Percentiles rank a stretch among this genome's conserved stretches.
These are phyloP conservation scores for Rhodophaea formosa DNA, from an alignment of 2,888 invertebrate species.

Conservation along the genomic window DNA sequence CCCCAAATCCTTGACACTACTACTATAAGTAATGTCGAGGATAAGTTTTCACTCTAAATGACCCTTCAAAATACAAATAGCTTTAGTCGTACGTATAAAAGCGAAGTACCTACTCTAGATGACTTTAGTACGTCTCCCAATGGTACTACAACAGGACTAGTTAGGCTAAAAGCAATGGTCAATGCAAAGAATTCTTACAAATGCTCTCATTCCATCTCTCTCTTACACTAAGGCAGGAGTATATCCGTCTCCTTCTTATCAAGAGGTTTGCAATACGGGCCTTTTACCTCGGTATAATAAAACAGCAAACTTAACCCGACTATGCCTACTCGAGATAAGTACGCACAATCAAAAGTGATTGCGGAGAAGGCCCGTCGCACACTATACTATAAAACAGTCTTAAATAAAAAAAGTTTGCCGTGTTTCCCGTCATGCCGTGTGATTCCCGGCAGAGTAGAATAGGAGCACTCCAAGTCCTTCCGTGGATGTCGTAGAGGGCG, in stretches of 20 bases:
- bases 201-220: not conserved
- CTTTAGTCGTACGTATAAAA: not conserved
- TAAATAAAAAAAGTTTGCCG: too few relatives aligned
- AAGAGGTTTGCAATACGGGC: slow-evolving; percentile 9
- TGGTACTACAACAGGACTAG: not conserved
- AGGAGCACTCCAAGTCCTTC: too few relatives aligned
- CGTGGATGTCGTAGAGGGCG: too few relatives aligned
- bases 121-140: not conserved
- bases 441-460: too few relatives aligned
- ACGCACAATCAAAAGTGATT: slow-evolving; percentile 27
- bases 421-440: too few relatives aligned
- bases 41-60: too few relatives aligned
- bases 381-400: not conserved
- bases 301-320: slow-evolving; percentile 22
- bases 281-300: slow-evolving; percentile 22
- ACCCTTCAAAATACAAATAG: not conserved
- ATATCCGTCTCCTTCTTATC: slow-evolving; percentile 6
- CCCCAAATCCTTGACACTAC: too few relatives aligned
- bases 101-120: not conserved
- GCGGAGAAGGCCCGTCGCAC: slow-evolving; percentile 12
- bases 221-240: not conserved
- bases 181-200: slow-evolving; percentile 8
- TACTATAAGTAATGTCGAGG: too few relatives aligned
- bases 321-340: slow-evolving; percentile 26
- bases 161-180: slow-evolving; percentile 9